These are phyloP conservation scores for Luperina testacea DNA, from an alignment of 2,888 invertebrate species.

Conservation along the genomic window DNA sequence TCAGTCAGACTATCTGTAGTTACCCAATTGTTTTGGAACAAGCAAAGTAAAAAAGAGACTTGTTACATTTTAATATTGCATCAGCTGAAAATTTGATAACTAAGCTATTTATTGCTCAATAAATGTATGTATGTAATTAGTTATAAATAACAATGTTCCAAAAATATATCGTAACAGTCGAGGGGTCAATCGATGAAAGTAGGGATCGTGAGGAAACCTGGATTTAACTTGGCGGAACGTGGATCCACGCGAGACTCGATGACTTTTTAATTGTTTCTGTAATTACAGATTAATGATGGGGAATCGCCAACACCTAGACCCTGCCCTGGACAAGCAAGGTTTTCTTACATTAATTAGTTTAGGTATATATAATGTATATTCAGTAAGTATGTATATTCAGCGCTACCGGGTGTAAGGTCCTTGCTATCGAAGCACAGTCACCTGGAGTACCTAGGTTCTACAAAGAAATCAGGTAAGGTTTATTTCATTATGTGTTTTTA, in stretches of 20 bases:
- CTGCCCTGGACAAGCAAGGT: not conserved
- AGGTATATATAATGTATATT: not conserved
- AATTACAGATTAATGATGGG: not conserved
- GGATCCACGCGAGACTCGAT: too few species aligned
- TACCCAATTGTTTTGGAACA: constrained; percentile 2
- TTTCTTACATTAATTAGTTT: not conserved
- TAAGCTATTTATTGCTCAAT: not conserved
- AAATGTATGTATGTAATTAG: not conserved
- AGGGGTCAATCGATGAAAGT: not conserved
- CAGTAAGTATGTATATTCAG: too few species aligned
- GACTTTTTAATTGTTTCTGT: too few species aligned
- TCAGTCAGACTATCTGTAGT: not conserved
- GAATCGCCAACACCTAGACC: not conserved
- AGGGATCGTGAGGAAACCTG: not conserved
- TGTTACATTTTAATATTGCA: constrained; percentile 21
- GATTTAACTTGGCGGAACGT: not conserved
- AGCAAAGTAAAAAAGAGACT: not conserved
- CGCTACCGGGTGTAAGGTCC: too few species aligned
- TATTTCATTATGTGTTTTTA: not conserved
- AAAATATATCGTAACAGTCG: not conserved
- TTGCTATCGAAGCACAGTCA: not conserved
- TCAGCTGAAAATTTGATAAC: constrained; percentile 17
- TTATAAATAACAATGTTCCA: not conserved
- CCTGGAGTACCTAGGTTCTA: not conserved
- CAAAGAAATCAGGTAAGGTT: not conserved